Evolutionary conservation across 1,140 invertebrate species (phyloP).

Genomic region (Calosoma granatense): DNA sequence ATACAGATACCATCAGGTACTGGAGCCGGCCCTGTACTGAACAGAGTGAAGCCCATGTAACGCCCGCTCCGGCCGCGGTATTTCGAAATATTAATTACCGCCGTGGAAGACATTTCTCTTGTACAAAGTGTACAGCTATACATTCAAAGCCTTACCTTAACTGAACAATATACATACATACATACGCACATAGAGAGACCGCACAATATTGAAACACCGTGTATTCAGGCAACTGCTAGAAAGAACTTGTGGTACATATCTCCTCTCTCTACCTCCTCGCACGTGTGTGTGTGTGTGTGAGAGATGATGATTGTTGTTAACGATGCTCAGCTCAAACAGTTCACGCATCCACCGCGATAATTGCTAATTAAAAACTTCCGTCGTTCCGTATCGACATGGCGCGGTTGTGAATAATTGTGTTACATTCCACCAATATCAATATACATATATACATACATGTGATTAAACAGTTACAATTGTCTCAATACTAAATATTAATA

Average conservation of each 20-base stretch:
- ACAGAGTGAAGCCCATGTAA: not conserved
- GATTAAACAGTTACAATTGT: not conserved
- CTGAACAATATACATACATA: not conserved
- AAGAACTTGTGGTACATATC: too few relatives aligned
- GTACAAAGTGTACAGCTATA: not conserved
- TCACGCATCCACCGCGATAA: too few relatives aligned
- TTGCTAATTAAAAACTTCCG: too few relatives aligned
- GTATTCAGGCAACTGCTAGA: too few relatives aligned
- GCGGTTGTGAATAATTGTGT: too few relatives aligned
- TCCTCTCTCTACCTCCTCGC: too few relatives aligned
- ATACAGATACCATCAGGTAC: too few relatives aligned
- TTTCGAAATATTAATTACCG: conserved; percentile 7
- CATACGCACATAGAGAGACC: not conserved
- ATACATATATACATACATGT: not conserved
- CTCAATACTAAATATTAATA: not conserved
- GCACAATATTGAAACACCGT: too few relatives aligned
- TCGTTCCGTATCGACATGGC: too few relatives aligned
- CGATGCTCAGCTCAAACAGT: too few relatives aligned
- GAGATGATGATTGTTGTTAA: too few relatives aligned
- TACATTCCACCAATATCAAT: not conserved
- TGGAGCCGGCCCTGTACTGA: not conserved
- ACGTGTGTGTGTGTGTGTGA: too few relatives aligned
- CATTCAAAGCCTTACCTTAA: not conserved
- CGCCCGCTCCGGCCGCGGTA: not conserved
- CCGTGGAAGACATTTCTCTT: not conserved